Percentiles rank a stretch among this genome's conserved stretches.
These are phyloP conservation scores for Thaumetopoea pityocampa DNA, from an alignment of 1,140 invertebrate genomes.

Conservation along the genomic window DNA sequence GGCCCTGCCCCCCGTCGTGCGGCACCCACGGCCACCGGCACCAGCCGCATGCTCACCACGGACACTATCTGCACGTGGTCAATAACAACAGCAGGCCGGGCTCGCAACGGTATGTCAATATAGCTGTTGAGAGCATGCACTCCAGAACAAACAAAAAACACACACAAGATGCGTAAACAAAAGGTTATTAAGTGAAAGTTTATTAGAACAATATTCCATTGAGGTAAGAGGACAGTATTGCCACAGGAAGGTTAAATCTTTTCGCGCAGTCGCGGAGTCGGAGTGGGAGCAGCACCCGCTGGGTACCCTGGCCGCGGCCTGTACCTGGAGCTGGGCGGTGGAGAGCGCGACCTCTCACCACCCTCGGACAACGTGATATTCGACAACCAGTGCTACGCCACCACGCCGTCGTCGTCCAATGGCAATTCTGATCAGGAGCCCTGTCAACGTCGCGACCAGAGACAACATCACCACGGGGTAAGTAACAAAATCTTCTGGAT, in stretches of 20 bases:
- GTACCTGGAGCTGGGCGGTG: constrained; percentile 85
- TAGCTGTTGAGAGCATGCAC: too few species aligned
- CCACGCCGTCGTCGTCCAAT: constrained; percentile 92
- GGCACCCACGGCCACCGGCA: constrained; percentile 71
- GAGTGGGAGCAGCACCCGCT: constrained; percentile 61
- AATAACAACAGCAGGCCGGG: constrained; percentile 62
- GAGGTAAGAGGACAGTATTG: too few species aligned
- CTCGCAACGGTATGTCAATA: constrained; percentile 65
- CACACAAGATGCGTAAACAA: not conserved
- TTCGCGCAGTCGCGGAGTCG: constrained; percentile 47
- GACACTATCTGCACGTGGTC: constrained; percentile 61
- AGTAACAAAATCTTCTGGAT: constrained; percentile 9
- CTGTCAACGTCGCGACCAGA: constrained; percentile 77
- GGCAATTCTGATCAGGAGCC: constrained; percentile 91
- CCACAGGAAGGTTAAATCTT: too few species aligned
- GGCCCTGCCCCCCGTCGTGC: constrained; percentile 66
- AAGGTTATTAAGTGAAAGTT: not conserved
- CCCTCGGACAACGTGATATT: constrained; percentile 94
- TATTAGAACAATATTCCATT: too few species aligned
- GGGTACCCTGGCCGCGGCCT: constrained; percentile 80
- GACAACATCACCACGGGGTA: constrained; percentile 75
- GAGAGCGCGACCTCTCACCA: constrained; percentile 87
- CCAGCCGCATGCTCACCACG: constrained; percentile 60
- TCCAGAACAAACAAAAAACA: not conserved
- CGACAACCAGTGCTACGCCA: constrained; percentile 95